Conservation (phyloP, 2,888 invertebrate genomes). For the Imbricaverruca yamaguchii region DNA sequence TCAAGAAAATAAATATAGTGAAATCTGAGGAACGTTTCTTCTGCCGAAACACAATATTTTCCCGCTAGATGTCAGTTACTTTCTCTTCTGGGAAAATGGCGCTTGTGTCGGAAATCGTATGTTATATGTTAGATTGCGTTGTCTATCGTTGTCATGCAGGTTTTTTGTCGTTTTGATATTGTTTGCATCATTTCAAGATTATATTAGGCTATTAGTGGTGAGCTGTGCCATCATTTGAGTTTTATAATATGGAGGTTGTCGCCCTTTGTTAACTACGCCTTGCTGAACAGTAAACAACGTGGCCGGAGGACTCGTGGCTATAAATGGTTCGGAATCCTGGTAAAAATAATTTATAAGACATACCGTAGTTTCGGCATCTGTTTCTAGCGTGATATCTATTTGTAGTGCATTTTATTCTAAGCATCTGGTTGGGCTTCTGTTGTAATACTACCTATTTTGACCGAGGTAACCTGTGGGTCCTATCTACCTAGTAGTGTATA, state of each 20-base stretch:
- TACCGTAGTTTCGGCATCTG: too few species aligned
- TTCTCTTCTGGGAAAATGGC: conserved; percentile 21
- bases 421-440: too few species aligned
- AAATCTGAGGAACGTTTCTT: not conserved
- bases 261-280: not conserved
- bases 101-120: not conserved
- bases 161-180: not conserved
- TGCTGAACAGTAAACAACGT: not conserved
- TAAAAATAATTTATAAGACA: too few species aligned
- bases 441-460: too few species aligned
- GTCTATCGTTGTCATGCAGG: too few species aligned
- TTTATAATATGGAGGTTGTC: not conserved
- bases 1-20: not conserved
- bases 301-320: not conserved
- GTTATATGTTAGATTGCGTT: too few species aligned
- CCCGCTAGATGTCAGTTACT: conserved; percentile 21
- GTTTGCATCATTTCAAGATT: too few species aligned
- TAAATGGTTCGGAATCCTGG: too few species aligned
- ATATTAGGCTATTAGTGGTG: not conserved
- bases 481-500: too few species aligned
- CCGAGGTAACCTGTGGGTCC: too few species aligned
- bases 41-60: not conserved
- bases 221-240: not conserved
- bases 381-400: too few species aligned
- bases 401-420: too few species aligned